Conservation (phyloP, 2,113 vertebrate species). For the Platanista minor region DNA sequence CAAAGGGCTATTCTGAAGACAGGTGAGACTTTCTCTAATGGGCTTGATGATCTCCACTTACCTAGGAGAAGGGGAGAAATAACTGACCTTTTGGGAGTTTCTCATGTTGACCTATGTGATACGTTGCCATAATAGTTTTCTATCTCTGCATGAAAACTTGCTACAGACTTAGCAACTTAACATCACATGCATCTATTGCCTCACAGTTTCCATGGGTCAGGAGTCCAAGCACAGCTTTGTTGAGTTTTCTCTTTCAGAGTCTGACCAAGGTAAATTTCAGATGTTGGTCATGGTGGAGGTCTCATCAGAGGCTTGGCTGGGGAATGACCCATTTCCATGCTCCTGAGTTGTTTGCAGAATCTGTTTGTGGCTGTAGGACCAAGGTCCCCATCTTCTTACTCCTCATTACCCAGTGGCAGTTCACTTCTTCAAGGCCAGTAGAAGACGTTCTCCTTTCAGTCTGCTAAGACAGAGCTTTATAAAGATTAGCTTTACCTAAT, state of each 20-base stretch:
- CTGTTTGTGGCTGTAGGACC: rapidly evolving
- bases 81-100: neutral
- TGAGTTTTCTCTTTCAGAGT: neutral
- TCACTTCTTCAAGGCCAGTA: neutral
- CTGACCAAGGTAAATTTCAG: neutral
- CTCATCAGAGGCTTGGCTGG: neutral
- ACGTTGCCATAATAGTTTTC: neutral
- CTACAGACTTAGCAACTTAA: neutral
- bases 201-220: neutral
- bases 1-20: neutral
- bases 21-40: neutral
- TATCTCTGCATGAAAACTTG: neutral
- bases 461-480: neutral
- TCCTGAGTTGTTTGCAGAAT: neutral
- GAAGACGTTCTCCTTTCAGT: neutral
- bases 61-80: neutral
- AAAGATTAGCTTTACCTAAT: neutral
- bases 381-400: neutral
- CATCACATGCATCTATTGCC: neutral
- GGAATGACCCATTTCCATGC: neutral
- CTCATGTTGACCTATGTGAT: neutral
- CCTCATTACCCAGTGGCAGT: rapidly evolving
- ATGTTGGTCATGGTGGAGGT: neutral
- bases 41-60: neutral
- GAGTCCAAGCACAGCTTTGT: neutral